Base-by-base conservation (phyloP, 2,888 invertebrate species). In the Lasioglossum zephyrum region DNA sequence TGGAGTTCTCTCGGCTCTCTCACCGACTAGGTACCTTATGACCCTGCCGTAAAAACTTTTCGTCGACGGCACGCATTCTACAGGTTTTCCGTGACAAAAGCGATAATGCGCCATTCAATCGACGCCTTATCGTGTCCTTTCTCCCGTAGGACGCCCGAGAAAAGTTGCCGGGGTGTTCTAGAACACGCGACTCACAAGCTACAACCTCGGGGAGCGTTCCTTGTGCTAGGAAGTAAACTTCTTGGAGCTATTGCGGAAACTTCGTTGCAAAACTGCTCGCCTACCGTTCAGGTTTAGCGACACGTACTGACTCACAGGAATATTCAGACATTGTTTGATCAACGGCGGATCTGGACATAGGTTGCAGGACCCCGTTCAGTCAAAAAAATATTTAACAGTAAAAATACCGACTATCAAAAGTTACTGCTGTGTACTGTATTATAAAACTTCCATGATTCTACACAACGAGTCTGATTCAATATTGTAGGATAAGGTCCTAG, bases 51-150 rank as follows among this genome's bases (percentile, higher is more conserved):
- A 44, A 85, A 73, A 85, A 84, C 70, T 73, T 8, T 69, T 77
- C 82, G 77, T 63, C 73, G 73, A 69, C 73, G 69, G 72, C 73
- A 41, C 47, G 41, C 83, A 74, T 84, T 75, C 49, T 73, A 74
- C 82, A 31, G 57, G 66, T 82, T 77, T 73, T 73, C 82, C 57
- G 70, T 72, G 84, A 77, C 84, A 83, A 84, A 78, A 53, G 41
- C 69, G 77, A 82, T 84, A 82, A 84, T 49, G 31, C 49, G 66
- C 77, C 57, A 69, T 82, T 77, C 77, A 49, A 78, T 78, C 77
- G 77, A 53, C 47, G 74, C 57, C 53, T 84, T 84, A 84, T 84
- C 84, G 77, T 8, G 57, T 63, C 57, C 73, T 73, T 63, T 73
- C 53, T 39, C 31, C 73, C 73, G 22, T 18, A 39, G 69, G 22